Conservation (phyloP, 2,113 vertebrate genomes). For the Callorhinus ursinus region DNA sequence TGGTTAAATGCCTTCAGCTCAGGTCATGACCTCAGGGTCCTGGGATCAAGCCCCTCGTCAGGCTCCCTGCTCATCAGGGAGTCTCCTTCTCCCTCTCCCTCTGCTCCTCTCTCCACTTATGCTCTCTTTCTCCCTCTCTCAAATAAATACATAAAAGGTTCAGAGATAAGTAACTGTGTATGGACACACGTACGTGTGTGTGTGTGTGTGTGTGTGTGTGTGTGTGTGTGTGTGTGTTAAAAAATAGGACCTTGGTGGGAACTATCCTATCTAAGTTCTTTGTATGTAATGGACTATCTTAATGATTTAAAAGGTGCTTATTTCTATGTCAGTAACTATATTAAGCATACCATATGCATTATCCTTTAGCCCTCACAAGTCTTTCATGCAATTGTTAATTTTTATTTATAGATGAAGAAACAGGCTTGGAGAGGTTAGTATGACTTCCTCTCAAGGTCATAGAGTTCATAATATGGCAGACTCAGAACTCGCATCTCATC, state of each 20-base stretch:
- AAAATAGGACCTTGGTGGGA: background rate
- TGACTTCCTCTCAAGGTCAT: background rate
- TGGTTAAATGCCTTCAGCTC: no score
- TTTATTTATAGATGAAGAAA: background rate
- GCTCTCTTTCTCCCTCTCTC: no score
- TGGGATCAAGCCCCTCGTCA: no score
- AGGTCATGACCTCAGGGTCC: no score
- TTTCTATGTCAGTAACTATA: background rate
- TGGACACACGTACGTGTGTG: no score
- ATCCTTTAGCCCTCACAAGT: background rate
- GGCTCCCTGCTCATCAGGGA: no score
- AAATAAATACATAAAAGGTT: background rate
- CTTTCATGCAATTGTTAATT: background rate
- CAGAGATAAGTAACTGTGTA: background rate
- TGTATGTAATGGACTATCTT: background rate
- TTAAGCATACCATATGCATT: background rate
- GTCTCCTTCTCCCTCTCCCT: no score
- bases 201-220: no score
- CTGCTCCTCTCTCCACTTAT: no score
- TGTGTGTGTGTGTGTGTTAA: background rate
- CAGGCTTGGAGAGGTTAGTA: background rate
- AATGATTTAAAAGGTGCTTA: background rate
- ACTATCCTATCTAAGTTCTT: background rate
- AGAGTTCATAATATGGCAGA: background rate
- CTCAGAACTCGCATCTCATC: background rate